Evolutionary conservation across 2,113 vertebrate species (phyloP).

Genomic region (Tragelaphus strepsiceros): DNA sequence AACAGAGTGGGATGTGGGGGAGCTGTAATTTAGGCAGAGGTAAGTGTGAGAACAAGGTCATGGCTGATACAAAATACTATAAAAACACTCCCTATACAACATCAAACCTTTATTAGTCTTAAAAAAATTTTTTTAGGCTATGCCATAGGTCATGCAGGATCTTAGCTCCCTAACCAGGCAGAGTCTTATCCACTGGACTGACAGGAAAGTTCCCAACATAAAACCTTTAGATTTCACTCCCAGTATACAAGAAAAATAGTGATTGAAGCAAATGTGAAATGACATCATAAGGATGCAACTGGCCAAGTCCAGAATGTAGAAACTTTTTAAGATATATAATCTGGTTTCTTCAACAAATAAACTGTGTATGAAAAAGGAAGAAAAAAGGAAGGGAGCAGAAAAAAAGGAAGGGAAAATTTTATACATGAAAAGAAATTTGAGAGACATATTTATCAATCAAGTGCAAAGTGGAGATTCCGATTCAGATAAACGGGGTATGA

Average conservation of each 20-base stretch:
- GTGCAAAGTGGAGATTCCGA: neutral
- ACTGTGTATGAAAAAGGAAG: neutral
- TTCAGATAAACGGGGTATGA: constrained; percentile 13
- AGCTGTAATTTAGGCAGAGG: neutral
- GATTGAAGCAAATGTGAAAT: constrained; percentile 25
- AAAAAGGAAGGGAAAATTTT: neutral
- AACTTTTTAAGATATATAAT: neutral
- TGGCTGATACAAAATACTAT: neutral
- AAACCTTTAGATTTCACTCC: constrained; percentile 16
- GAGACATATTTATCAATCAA: neutral
- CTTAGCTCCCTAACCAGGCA: neutral
- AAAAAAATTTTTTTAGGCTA: neutral
- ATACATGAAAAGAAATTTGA: neutral
- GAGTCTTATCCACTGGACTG: neutral
- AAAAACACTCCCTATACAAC: neutral
- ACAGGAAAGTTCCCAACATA: neutral
- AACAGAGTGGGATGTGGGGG: neutral
- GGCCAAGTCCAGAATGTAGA: neutral
- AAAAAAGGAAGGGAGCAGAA: neutral
- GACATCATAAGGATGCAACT: neutral
- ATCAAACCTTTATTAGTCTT: neutral
- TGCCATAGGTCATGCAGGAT: neutral
- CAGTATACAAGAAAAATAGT: neutral
- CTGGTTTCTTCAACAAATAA: neutral
- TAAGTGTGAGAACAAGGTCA: neutral